Conservation (phyloP, 2,113 vertebrate species). For the Chrysochloris asiatica region DNA sequence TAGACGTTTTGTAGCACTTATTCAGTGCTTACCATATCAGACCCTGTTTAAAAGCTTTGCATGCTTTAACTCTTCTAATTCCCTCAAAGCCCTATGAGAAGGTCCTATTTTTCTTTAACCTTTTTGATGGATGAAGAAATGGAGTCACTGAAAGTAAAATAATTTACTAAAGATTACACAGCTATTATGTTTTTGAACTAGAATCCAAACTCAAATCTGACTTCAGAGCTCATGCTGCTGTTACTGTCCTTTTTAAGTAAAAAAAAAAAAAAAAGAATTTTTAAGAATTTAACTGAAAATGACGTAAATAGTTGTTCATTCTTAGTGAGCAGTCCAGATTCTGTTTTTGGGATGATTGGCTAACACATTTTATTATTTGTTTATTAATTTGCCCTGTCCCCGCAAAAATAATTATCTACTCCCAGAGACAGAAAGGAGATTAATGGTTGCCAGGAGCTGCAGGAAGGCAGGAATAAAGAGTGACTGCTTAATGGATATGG, state of each 20-base stretch:
- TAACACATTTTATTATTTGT: not conserved
- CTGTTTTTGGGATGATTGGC: not conserved
- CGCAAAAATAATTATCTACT: not conserved
- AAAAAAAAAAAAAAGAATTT: not conserved
- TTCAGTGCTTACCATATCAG: not conserved
- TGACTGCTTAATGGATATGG: not conserved
- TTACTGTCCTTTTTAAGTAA: not conserved
- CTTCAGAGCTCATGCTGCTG: not conserved
- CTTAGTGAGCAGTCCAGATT: conserved; percentile 22
- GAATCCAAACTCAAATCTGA: not conserved
- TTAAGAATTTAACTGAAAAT: not conserved
- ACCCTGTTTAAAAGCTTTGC: not conserved
- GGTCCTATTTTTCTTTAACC: not conserved
- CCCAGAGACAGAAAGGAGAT: not conserved
- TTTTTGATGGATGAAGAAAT: not conserved
- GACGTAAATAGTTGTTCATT: not conserved
- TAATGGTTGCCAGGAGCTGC: not conserved
- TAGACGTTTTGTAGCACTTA: not conserved
- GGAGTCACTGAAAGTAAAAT: not conserved
- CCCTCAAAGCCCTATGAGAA: not conserved
- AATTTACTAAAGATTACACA: not conserved
- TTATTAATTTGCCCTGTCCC: not conserved
- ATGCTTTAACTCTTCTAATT: not conserved
- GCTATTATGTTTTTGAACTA: not conserved
- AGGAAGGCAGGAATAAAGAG: not conserved